phyloP scores from a whole-genome alignment of 2,797 vertebrate genomes.

The Chlorospingus flavigularis region DNA sequence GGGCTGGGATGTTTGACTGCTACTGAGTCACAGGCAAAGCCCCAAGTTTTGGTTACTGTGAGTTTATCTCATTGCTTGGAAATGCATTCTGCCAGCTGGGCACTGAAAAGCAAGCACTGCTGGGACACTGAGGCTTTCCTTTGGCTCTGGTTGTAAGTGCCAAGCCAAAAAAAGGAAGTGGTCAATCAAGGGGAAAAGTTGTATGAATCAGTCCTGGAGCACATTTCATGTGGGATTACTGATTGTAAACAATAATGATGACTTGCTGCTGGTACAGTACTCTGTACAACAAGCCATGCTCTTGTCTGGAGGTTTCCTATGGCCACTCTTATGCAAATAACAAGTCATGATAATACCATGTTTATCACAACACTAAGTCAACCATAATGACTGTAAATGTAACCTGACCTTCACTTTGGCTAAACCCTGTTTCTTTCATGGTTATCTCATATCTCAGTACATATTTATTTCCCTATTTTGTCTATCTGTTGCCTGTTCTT shows the following conservation, averaged over 20 bases:
- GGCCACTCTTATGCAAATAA: neutral
- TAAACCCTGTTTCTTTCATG: neutral
- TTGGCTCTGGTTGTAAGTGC: neutral
- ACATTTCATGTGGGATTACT: neutral
- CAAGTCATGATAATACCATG: neutral
- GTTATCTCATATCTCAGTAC: neutral
- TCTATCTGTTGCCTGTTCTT: neutral
- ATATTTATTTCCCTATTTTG: neutral
- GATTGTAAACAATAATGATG: neutral
- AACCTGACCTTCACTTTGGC: neutral
- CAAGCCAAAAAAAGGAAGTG: neutral
- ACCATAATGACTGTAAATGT: neutral
- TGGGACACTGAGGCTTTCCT: neutral
- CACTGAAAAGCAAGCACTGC: neutral
- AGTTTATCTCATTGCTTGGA: neutral
- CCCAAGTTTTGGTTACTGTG: neutral
- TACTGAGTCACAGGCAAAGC: neutral
- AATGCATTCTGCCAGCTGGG: neutral
- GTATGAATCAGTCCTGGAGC: neutral
- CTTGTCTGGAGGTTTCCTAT: conserved; percentile 4
- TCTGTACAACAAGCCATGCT: neutral
- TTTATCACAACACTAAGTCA: conserved; percentile 6
- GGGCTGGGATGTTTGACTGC: neutral
- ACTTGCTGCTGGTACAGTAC: neutral
- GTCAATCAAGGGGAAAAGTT: neutral